Conservation (phyloP, 2,888 invertebrate species). For the Yponomeuta sedellus region DNA sequence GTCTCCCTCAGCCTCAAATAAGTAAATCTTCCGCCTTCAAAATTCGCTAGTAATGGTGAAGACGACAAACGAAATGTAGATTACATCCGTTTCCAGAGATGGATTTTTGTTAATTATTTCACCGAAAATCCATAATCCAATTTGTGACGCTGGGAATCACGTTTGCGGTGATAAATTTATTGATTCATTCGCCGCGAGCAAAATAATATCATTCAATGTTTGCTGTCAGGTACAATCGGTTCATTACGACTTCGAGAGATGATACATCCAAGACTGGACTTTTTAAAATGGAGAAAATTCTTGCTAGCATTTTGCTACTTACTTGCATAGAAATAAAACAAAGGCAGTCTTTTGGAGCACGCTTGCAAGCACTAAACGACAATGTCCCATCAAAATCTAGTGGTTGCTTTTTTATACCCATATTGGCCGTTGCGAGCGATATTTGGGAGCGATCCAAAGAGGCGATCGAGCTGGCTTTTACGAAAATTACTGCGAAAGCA, state of each 20-base stretch:
- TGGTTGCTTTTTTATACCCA: conserved; percentile 48
- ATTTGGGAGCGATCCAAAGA: conserved; percentile 52
- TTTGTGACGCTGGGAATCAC: conserved; percentile 39
- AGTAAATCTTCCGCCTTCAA: conserved; percentile 45
- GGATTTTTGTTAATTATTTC: conserved; percentile 41
- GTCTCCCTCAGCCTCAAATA: conserved; percentile 39
- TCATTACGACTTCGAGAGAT: not conserved
- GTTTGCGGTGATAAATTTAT: conserved; percentile 29
- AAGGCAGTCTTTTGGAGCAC: conserved; percentile 12
- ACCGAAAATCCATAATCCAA: conserved; percentile 35
- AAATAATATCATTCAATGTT: conserved; percentile 24
- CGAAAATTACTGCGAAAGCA: conserved; percentile 43
- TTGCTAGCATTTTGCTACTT: not conserved
- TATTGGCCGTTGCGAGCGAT: conserved; percentile 37
- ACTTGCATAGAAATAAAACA: conserved; percentile 16
- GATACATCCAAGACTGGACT: not conserved
- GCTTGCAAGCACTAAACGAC: conserved; percentile 18
- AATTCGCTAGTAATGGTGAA: conserved; percentile 41
- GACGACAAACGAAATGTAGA: conserved; percentile 52
- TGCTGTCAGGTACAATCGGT: conserved; percentile 14
- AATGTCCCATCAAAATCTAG: conserved; percentile 37
- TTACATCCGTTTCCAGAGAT: conserved; percentile 39
- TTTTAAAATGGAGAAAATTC: conserved; percentile 15
- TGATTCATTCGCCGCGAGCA: conserved; percentile 17
- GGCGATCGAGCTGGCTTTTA: conserved; percentile 58